Conservation (phyloP, 2,797 vertebrate species). For the Alosa sapidissima region DNA sequence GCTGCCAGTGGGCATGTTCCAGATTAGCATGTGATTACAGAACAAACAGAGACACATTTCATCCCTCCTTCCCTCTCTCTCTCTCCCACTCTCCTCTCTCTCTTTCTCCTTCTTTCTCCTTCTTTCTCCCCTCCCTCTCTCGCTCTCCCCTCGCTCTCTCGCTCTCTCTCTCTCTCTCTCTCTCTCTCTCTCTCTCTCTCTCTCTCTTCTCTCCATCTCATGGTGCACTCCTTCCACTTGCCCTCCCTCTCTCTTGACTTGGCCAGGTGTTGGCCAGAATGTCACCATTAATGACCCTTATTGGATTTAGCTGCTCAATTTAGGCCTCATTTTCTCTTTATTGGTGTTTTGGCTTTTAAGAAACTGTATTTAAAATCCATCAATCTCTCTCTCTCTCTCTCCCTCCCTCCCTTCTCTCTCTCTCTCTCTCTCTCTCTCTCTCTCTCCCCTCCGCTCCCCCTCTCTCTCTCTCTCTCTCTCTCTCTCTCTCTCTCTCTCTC, state of each 20-base stretch:
- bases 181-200: background rate
- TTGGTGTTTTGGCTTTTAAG: background rate
- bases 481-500: background rate
- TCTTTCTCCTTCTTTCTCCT: background rate
- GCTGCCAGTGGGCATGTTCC: background rate
- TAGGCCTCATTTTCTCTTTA: too few species aligned
- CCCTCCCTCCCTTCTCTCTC: too few species aligned
- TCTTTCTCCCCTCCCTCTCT: background rate
- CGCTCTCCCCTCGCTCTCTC: background rate
- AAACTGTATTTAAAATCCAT: too few species aligned
- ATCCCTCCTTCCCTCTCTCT: background rate
- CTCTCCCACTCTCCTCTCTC: background rate
- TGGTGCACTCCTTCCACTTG: background rate
- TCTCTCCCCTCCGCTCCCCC: background rate
- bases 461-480: background rate
- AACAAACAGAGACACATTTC: background rate
- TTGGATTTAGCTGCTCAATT: too few species aligned
- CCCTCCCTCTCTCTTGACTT: background rate
- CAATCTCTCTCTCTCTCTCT: too few species aligned
- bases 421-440: background rate
- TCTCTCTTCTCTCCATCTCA: background rate
- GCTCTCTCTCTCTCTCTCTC: background rate
- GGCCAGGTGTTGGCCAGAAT: too few species aligned
- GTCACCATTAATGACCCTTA: too few species aligned
- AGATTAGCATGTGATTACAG: conserved; percentile 1